Evolutionary conservation across 64 coral and sea anemone species (phyloP).

Genomic region (Trachythela sp.): DNA sequence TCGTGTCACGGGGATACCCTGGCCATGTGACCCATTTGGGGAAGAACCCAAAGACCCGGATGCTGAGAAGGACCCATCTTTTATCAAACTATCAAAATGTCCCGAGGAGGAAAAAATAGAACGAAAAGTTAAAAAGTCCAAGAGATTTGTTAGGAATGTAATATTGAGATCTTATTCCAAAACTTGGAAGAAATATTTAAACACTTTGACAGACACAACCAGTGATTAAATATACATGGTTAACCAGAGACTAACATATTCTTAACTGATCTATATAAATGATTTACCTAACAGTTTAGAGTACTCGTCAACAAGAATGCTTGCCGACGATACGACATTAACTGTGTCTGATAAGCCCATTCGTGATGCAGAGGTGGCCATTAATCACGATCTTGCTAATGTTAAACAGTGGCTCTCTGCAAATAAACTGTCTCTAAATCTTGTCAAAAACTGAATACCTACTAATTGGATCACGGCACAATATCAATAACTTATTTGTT

Average conservation of each 20-base stretch:
- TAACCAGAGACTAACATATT: background rate
- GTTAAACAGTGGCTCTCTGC: too few species aligned
- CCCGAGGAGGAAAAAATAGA: background rate
- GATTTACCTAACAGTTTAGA: too few species aligned
- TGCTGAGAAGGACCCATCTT: background rate
- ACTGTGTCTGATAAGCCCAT: too few species aligned
- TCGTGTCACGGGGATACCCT: slow-evolving; percentile 22
- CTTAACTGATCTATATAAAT: too few species aligned
- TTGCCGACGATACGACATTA: too few species aligned
- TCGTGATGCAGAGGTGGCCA: too few species aligned
- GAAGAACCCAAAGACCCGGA: background rate
- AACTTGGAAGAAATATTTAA: background rate
- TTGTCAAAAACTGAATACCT: too few species aligned
- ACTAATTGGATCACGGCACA: too few species aligned
- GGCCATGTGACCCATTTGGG: slow-evolving; percentile 18
- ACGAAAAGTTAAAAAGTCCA: background rate
- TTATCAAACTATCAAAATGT: slow-evolving; percentile 9
- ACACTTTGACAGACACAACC: background rate
- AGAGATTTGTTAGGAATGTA: background rate
- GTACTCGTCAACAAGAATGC: too few species aligned
- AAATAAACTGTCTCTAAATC: too few species aligned
- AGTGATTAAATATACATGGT: background rate
- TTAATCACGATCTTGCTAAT: too few species aligned
- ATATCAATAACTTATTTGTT: too few species aligned
- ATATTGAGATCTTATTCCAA: background rate